Base-by-base conservation (phyloP, 2,113 vertebrate species). In the Cyphomyrus discorhynchus region DNA sequence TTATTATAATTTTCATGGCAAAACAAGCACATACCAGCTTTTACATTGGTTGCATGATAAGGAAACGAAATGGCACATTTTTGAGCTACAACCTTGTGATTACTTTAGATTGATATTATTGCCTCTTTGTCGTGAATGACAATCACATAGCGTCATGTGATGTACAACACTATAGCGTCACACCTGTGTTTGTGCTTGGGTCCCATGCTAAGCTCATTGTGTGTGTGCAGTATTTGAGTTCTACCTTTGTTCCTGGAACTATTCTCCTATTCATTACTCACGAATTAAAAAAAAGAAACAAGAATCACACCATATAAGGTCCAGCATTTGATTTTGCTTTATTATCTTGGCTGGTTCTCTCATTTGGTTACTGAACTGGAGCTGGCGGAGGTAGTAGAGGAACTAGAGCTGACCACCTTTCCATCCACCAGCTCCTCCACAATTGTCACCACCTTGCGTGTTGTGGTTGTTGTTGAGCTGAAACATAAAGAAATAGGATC, bases 351-450 rank as follows among this genome's bases (percentile, higher is more conserved):
- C n/a, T 86, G 83, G 4, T 1, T 50, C 10, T 50, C 82, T 85
- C 42, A 84, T n/a, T 84, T 45, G 21, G 8, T 13, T 10, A 1
- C 0, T 5, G 62, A 3, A 13, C 11, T 27, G 21, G 83, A 31
- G 42, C 0, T 39, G 8, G 46, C 10, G 0, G 62, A 47, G 62
- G 62, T 4, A 66, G 62, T 27, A 27, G 62, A 46, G n/a, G 62
- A 70, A 70, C 1, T 31, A 1, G 62, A 74, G 46, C 88, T 89
- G 80, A 89, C 80, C 49, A 89, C 89, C 52, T 85, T 56, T 58
- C 89, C 89, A 31, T 83, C 77, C 77, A 84, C 89, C 19, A 89
- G 11, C 52, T 89, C 89, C 80, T 89, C 49, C 52, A 89, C 89
- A n/a, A 89, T 85, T 21, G 89, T 89, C 77, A 83, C 74, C 77